A percentile compares a stretch with the other conserved stretches of the same genome.
Conservation (phyloP, 1,140 invertebrate species). For the Cyphomyrmex costatus region DNA sequence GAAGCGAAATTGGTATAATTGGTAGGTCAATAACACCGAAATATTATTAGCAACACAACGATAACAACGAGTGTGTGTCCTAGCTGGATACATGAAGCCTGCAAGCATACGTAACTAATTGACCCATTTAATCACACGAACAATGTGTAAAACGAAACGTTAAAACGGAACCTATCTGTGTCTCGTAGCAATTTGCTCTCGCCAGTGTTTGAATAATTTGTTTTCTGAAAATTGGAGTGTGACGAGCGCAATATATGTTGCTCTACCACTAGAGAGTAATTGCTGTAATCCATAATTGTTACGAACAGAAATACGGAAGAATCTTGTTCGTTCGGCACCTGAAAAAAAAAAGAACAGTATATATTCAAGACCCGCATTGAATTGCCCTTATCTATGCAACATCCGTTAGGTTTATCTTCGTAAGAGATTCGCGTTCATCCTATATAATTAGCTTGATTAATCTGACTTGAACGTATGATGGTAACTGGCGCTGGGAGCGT, state of each 20-base stretch:
- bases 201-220: constrained; percentile 11
- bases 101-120: not conserved
- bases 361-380: not conserved
- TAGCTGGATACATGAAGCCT: not conserved
- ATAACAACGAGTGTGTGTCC: constrained; percentile 25
- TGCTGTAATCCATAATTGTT: not conserved
- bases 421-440: not conserved
- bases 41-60: not conserved
- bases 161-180: constrained; percentile 16
- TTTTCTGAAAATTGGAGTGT: constrained; percentile 27
- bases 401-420: not conserved
- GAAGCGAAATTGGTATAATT: constrained; percentile 14
- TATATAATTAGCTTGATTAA: not conserved
- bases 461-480: constrained; percentile 1
- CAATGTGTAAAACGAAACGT: not conserved
- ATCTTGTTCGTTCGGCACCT: not conserved
- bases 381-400: not conserved
- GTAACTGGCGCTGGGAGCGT: not conserved
- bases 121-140: constrained; percentile 29
- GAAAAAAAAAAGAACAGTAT: not conserved
- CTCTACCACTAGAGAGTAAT: not conserved
- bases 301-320: not conserved
- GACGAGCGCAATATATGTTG: not conserved
- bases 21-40: constrained; percentile 31
- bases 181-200: not conserved